Evolutionary conservation across 1,140 invertebrate genomes (phyloP).

Genomic region (Pseudoatta argentina): DNA sequence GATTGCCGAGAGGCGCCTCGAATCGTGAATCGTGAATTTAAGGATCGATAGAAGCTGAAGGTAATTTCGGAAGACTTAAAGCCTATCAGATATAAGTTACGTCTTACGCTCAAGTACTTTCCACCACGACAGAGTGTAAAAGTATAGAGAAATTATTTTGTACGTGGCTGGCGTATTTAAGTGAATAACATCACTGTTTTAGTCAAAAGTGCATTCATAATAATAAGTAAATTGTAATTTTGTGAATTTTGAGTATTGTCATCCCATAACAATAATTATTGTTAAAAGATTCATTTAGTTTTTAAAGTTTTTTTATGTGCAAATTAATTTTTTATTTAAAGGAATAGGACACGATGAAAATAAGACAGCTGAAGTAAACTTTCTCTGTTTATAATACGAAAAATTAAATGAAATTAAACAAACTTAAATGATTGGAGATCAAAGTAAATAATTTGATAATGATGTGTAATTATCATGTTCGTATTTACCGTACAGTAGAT

Average conservation of each 20-base stretch:
- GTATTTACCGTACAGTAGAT: constrained; percentile 31
- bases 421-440: not conserved
- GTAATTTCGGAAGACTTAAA: constrained; percentile 63
- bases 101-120: constrained; percentile 58
- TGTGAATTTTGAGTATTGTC: not conserved
- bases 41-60: constrained; percentile 49
- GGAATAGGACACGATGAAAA: not conserved
- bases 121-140: constrained; percentile 54
- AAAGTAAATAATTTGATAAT: constrained; percentile 9
- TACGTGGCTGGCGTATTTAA: not conserved
- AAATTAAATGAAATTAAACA: not conserved
- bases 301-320: not conserved
- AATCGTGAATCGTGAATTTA: constrained; percentile 69
- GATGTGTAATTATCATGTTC: not conserved
- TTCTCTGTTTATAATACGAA: not conserved
- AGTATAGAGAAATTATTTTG: constrained; percentile 23
- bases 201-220: not conserved
- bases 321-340: not conserved
- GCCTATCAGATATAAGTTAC: constrained; percentile 62
- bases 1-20: constrained; percentile 59
- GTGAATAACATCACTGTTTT: not conserved
- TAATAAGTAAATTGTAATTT: not conserved
- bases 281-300: not conserved
- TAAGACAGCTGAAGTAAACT: not conserved
- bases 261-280: not conserved